Conservation (phyloP, 2,113 vertebrate species). For the Eidolon helvum region DNA sequence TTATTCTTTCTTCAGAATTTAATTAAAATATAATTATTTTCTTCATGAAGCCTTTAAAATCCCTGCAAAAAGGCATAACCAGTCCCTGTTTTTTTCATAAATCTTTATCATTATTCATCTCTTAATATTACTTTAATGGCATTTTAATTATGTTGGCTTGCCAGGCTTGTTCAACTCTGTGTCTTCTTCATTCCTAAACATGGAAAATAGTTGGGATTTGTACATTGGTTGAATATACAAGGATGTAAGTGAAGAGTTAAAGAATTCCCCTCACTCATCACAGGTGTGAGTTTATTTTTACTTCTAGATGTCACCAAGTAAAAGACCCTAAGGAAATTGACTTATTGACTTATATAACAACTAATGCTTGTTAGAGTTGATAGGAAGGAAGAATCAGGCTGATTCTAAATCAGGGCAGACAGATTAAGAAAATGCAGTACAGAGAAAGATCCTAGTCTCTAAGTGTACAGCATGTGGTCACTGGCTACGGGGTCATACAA, state of each 20-base stretch:
- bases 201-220: background rate
- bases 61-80: background rate
- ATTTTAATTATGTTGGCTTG: background rate
- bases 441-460: background rate
- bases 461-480: background rate
- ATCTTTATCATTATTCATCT: background rate
- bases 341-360: conserved; percentile 5
- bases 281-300: background rate
- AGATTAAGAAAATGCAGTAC: background rate
- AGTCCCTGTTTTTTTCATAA: background rate
- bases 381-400: background rate
- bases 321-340: background rate
- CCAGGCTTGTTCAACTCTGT: background rate
- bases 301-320: background rate
- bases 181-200: background rate
- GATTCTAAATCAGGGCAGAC: background rate
- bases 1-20: background rate
- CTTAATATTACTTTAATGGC: background rate
- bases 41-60: background rate
- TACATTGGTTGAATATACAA: background rate
- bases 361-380: background rate
- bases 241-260: background rate
- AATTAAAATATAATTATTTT: background rate
- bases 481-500: background rate
- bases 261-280: background rate